Evolutionary conservation across 2,113 vertebrate species (phyloP), one percentile per base, ranked within the genome.

Genomic region (Cebus imitator): DNA sequence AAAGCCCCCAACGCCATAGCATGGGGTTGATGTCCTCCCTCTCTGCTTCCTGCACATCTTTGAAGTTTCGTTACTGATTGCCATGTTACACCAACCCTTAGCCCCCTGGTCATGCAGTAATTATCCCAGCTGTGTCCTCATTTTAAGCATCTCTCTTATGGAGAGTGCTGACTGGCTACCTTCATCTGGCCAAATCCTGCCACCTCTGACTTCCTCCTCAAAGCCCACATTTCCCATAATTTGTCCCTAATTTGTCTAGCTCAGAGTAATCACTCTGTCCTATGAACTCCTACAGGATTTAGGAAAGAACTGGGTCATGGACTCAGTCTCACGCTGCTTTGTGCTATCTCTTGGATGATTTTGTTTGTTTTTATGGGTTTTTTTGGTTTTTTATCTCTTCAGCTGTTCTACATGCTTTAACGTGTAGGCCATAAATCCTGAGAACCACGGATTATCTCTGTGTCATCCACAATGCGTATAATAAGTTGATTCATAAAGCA

Each of bases 141-240:
- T 10, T 17, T 32, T 13, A 2, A 9, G 2, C 16, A 0, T 18
- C 48, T 83, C 12, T 72, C 37, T 35, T 58, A 6, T 0, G 0
- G 57, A 37, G 21, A 83, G 43, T 16, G 32, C 11, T 4, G 2
- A 45, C 68, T 8, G 2, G 37, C 32, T 37, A 32, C 30, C 37
- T 37, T 79, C n/a, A 52, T 30, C 61, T 35, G 5, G 2, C 57
- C 12, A 32, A 40, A 25, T 0, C 14, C 52, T 25, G 13, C 21
- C 35, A 14, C 32, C 70, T 76, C 25, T 12, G 37, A 9, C 64
- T 66, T 52, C 37, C 61, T 14, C 1, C 55, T 27, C 8, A 17
- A 10, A 30, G 16, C 30, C 40, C 45, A 0, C 27, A 0, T 68
- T 32, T 86, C 30, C 50, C 85, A 5, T 7, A 25, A 76, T 64